Evolutionary conservation across 2,888 invertebrate species (phyloP).

Genomic region (Limnephilus auricula): DNA sequence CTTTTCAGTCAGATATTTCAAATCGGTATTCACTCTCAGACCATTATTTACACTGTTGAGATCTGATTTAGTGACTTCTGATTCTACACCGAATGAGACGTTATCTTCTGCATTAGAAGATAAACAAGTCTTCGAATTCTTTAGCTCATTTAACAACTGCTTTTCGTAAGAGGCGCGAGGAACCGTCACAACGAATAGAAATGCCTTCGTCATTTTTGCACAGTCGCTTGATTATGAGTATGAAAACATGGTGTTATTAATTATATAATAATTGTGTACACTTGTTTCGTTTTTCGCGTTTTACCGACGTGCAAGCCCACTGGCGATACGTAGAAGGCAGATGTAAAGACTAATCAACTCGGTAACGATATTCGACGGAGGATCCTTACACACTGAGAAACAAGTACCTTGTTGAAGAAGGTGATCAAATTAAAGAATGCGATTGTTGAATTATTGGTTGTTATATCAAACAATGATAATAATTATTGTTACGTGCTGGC

Average conservation of each 20-base stretch:
- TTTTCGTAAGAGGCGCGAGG: conserved; percentile 57
- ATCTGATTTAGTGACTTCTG: conserved; percentile 10
- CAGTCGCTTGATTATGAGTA: not conserved
- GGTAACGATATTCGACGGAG: not conserved
- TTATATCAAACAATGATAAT: conserved; percentile 10
- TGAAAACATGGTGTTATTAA: not conserved
- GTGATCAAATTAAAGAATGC: not conserved
- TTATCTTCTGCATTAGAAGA: not conserved
- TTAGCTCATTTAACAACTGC: not conserved
- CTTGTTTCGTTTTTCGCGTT: not conserved
- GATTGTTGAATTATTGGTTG: not conserved
- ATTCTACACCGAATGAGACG: conserved; percentile 16
- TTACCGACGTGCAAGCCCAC: too few relatives aligned
- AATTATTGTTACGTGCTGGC: conserved; percentile 31
- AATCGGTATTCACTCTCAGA: not conserved
- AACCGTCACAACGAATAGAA: conserved; percentile 59
- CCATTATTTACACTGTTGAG: not conserved
- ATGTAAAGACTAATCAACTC: too few relatives aligned
- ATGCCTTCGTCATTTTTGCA: conserved; percentile 53
- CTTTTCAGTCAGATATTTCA: not conserved
- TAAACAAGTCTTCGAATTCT: not conserved
- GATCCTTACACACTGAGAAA: not conserved
- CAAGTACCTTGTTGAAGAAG: not conserved
- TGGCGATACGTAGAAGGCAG: not conserved
- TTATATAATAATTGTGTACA: not conserved